Conservation (phyloP, 2,113 vertebrate genomes). For the Pedetes capensis region DNA sequence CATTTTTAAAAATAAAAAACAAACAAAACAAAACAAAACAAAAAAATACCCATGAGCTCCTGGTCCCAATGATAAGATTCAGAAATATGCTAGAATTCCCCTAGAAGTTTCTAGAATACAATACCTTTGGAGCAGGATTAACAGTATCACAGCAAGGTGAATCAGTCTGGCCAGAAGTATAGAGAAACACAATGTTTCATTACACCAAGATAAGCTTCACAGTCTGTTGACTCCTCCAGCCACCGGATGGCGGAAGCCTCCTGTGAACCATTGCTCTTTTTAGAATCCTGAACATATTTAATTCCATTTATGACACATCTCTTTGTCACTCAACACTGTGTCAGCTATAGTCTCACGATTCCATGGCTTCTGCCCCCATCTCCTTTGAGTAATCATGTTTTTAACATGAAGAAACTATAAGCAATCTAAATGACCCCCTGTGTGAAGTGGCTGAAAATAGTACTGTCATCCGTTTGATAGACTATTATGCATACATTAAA, state of each 20-base stretch:
- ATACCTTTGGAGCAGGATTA: not conserved
- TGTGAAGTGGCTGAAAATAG: not conserved
- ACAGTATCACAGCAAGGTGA: not conserved
- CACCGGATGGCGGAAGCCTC: not conserved
- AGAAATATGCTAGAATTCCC: not conserved
- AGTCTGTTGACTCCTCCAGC: not conserved
- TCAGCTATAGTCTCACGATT: not conserved
- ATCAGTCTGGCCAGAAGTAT: not conserved
- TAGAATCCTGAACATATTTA: not conserved
- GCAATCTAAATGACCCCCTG: not conserved
- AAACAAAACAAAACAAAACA: not conserved
- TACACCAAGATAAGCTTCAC: not conserved
- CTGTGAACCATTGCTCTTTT: not conserved
- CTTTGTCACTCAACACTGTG: not conserved
- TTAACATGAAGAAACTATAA: not conserved
- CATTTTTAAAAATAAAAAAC: no score
- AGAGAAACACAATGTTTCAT: not conserved
- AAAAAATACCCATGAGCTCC: not conserved
- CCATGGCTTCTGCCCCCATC: not conserved
- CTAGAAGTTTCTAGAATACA: not conserved
- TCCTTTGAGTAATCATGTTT: not conserved
- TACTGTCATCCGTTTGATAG: not conserved
- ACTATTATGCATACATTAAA: not conserved
- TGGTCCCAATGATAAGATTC: not conserved
- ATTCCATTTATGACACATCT: conserved; percentile 10